phyloP scores from a whole-genome alignment of 2,888 invertebrate genomes.

The Sinopyrophorus schimmeli region DNA sequence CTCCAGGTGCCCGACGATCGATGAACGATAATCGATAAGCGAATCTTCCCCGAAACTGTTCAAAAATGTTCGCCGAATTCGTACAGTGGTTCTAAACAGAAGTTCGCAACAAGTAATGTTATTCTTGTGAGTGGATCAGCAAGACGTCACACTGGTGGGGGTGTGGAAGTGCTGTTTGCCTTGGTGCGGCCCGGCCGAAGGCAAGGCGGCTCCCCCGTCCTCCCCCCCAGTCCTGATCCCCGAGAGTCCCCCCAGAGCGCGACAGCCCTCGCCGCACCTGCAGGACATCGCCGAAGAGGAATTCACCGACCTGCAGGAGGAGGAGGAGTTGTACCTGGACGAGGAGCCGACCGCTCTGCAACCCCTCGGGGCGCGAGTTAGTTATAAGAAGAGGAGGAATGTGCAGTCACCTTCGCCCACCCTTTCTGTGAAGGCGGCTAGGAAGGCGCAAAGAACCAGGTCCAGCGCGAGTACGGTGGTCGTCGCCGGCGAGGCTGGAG shows the following conservation, averaged over 20 bases:
- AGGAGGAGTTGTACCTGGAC: constrained; percentile 58
- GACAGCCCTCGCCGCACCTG: constrained; percentile 70
- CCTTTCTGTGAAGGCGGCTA: constrained; percentile 10
- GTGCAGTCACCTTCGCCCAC: constrained; percentile 63
- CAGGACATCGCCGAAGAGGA: constrained; percentile 86
- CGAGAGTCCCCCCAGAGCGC: constrained; percentile 64
- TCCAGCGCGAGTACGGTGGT: constrained; percentile 53
- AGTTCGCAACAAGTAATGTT: constrained; percentile 39
- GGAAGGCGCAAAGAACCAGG: constrained; percentile 39
- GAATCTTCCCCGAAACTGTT: constrained; percentile 12
- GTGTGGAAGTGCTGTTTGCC: constrained; percentile 83
- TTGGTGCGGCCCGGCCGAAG: constrained; percentile 75
- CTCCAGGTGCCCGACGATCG: constrained; percentile 43
- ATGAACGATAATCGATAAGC: constrained; percentile 43
- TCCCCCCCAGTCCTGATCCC: constrained; percentile 39
- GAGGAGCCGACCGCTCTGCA: constrained; percentile 56
- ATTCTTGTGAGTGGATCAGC: constrained; percentile 40
- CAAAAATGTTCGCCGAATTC: constrained; percentile 11
- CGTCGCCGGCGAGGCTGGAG: constrained; percentile 48
- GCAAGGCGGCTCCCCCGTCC: constrained; percentile 51
- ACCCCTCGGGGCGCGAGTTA: constrained; percentile 54
- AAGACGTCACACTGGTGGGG: constrained; percentile 68
- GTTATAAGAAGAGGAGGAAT: constrained; percentile 50
- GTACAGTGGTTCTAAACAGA: constrained; percentile 16
- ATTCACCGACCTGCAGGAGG: constrained; percentile 65